Conservation (phyloP, 1,140 invertebrate species). For the Philaenus spumarius region DNA sequence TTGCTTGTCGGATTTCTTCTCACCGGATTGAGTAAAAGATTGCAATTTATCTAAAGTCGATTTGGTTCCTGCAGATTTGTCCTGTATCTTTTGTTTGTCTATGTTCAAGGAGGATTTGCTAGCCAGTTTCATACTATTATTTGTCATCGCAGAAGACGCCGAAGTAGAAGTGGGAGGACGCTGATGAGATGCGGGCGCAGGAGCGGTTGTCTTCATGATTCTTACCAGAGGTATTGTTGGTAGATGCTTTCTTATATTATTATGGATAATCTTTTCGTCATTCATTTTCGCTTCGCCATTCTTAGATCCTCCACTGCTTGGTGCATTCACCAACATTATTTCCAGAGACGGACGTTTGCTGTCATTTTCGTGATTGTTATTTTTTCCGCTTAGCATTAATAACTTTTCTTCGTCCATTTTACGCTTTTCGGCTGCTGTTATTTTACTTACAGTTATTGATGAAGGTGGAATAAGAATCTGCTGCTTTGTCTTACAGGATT, state of each 20-base stretch:
- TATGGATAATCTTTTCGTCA: background rate
- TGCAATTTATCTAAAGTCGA: no score
- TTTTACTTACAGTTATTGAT: constrained; percentile 32
- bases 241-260: background rate
- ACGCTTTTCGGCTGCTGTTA: constrained; percentile 30
- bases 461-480: constrained; percentile 20
- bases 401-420: constrained; percentile 30
- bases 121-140: no score
- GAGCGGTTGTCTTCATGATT: constrained; percentile 13
- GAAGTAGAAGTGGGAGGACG: constrained; percentile 14
- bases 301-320: constrained; percentile 12
- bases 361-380: constrained; percentile 18
- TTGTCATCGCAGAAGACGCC: background rate
- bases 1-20: background rate
- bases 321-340: constrained; percentile 33
- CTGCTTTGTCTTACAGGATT: no score
- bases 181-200: background rate
- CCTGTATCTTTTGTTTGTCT: no score
- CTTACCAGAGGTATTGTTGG: constrained; percentile 14
- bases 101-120: no score
- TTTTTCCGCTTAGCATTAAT: constrained; percentile 1
- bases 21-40: no score
- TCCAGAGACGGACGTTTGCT: constrained; percentile 31
- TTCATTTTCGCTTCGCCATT: background rate
- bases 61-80: no score